Conservation (phyloP, 1,140 invertebrate species). For the Platorchestia sp. region DNA sequence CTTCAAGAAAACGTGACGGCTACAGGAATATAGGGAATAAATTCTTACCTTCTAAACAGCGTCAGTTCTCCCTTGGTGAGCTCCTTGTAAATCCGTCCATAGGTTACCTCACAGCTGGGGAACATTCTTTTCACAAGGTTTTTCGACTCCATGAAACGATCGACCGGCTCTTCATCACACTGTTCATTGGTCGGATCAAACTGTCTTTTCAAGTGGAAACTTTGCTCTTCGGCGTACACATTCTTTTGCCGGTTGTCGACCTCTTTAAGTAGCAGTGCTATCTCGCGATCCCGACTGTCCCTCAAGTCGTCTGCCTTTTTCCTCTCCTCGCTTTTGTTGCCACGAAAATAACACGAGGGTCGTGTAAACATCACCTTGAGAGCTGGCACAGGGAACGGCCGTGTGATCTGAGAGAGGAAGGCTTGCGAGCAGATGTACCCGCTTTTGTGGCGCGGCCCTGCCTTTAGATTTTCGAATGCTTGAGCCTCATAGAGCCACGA, state of each 20-base stretch:
- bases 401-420: background rate
- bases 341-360: background rate
- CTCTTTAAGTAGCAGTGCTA: background rate
- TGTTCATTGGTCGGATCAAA: background rate
- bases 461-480: background rate
- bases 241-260: background rate
- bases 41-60: background rate
- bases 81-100: background rate
- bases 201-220: conserved; percentile 7
- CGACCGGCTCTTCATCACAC: background rate
- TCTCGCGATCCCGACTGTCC: background rate
- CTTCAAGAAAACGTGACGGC: background rate
- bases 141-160: background rate
- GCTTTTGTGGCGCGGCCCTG: background rate
- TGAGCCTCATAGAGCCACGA: conserved; percentile 2
- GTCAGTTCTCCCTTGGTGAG: background rate
- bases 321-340: background rate
- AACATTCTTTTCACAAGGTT: conserved; percentile 9
- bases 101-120: background rate
- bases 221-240: background rate
- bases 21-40: background rate
- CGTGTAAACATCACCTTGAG: background rate
- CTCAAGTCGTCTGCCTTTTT: background rate
- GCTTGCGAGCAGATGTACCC: background rate
- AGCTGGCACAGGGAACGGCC: background rate